Conservation (phyloP, 2,888 invertebrate species). For the Cryptus armator region DNA sequence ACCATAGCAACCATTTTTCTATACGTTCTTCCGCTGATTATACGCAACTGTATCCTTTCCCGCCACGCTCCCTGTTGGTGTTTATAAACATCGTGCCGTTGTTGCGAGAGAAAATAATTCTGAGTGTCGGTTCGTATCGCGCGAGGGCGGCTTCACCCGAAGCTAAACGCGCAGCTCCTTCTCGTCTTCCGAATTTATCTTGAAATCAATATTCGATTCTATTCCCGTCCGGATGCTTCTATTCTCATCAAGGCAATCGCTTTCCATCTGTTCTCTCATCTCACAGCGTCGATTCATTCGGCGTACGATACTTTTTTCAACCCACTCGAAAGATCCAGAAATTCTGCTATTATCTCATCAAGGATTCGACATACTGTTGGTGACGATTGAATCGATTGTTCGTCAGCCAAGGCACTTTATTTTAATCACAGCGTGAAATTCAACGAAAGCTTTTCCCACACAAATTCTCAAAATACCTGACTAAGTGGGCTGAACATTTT, state of each 20-base stretch:
- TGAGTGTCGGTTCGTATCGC: background rate
- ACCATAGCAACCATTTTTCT: background rate
- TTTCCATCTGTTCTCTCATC: background rate
- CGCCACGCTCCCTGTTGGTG: background rate
- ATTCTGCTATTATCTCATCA: background rate
- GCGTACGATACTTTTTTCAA: background rate
- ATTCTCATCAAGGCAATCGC: constrained; percentile 31
- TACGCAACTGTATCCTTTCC: background rate
- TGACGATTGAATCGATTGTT: constrained; percentile 3
- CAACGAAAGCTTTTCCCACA: background rate
- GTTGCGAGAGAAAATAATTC: constrained; percentile 43
- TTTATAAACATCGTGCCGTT: constrained; percentile 33
- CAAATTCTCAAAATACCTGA: constrained; percentile 3
- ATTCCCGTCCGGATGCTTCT: constrained; percentile 12
- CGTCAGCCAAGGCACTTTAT: background rate
- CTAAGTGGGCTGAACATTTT: background rate
- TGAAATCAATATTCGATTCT: constrained; percentile 19
- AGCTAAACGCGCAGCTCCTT: background rate
- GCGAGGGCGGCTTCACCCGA: constrained; percentile 1
- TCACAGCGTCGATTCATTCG: background rate
- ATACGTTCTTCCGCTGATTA: constrained; percentile 4
- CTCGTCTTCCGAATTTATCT: constrained; percentile 11
- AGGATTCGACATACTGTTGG: background rate
- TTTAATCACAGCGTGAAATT: constrained; percentile 1
- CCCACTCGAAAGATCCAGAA: background rate